Percentiles rank a stretch among this genome's conserved stretches.
These are phyloP conservation scores for Sesamia nonagrioides DNA, from an alignment of 1,140 invertebrate genomes.

Conservation along the genomic window DNA sequence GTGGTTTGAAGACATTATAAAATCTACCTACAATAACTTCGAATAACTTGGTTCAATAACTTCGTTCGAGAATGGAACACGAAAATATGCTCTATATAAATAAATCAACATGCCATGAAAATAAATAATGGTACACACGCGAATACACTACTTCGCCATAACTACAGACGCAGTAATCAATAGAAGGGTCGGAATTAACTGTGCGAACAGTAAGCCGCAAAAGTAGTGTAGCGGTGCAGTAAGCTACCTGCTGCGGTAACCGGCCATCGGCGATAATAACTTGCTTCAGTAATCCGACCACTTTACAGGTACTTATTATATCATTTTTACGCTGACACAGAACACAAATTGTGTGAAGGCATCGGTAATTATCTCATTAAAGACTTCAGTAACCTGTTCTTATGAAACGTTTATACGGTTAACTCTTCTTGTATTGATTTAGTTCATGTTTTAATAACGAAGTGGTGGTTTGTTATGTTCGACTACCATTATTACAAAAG, in stretches of 20 bases:
- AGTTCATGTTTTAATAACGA: background rate
- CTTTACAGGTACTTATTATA: conserved; percentile 37
- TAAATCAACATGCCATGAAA: conserved; percentile 44
- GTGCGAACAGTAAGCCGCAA: conserved; percentile 34
- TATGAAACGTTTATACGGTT: background rate
- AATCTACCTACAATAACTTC: conserved; percentile 12
- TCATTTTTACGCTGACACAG: conserved; percentile 30
- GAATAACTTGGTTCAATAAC: too few species aligned
- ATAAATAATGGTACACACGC: conserved; percentile 45
- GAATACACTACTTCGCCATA: conserved; percentile 28
- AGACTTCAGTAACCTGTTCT: background rate
- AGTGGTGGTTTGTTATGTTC: background rate
- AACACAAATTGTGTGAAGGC: conserved; percentile 34
- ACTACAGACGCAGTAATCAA: conserved; percentile 30
- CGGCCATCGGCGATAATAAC: conserved; percentile 14
- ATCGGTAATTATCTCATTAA: conserved; percentile 19
- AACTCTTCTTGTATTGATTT: background rate
- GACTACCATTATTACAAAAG: background rate
- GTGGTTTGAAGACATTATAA: conserved; percentile 23
- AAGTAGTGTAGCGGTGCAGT: conserved; percentile 19
- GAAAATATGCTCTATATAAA: conserved; percentile 41
- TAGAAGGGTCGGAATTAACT: conserved; percentile 35
- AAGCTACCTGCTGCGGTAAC: conserved; percentile 23
- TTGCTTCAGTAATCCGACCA: conserved; percentile 28
- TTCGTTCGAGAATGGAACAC: conserved; percentile 29